phyloP scores from a whole-genome alignment of 2,797 vertebrate species.

The Coracias cyanogaster region DNA sequence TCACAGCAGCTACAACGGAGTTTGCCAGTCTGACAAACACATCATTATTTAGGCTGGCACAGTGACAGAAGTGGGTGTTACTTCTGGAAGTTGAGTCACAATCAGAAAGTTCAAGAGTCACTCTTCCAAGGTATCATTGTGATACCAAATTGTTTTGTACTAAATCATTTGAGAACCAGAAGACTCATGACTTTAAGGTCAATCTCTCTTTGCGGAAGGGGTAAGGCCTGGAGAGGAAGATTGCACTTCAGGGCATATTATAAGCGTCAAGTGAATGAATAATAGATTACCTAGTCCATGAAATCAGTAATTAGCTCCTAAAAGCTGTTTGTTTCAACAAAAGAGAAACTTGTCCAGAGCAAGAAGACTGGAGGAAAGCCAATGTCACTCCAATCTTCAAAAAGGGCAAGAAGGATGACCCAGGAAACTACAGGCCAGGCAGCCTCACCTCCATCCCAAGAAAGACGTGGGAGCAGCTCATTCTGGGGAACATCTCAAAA shows the following conservation, averaged over 20 bases:
- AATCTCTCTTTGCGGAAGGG: neutral
- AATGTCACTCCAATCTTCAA: too few species aligned
- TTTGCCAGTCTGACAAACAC: neutral
- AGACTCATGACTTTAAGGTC: neutral
- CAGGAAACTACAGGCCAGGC: too few species aligned
- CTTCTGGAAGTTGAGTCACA: accelerated
- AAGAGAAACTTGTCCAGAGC: neutral
- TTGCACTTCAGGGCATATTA: neutral
- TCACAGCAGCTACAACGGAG: neutral
- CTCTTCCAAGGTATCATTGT: neutral
- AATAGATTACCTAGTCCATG: neutral
- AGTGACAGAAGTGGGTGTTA: neutral
- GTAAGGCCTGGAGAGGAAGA: neutral
- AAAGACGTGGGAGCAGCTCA: too few species aligned
- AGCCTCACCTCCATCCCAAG: too few species aligned
- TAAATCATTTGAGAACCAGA: neutral
- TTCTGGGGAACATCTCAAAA: too few species aligned
- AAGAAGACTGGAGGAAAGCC: neutral
- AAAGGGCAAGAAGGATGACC: too few species aligned
- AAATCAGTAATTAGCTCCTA: neutral
- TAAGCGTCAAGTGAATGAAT: neutral
- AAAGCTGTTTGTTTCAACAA: neutral
- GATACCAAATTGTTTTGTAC: neutral
- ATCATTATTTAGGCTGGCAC: neutral
- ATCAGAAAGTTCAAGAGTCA: neutral